phyloP scores from a whole-genome alignment of 2,113 vertebrate genomes.

The Callocephalon fimbriatum region DNA sequence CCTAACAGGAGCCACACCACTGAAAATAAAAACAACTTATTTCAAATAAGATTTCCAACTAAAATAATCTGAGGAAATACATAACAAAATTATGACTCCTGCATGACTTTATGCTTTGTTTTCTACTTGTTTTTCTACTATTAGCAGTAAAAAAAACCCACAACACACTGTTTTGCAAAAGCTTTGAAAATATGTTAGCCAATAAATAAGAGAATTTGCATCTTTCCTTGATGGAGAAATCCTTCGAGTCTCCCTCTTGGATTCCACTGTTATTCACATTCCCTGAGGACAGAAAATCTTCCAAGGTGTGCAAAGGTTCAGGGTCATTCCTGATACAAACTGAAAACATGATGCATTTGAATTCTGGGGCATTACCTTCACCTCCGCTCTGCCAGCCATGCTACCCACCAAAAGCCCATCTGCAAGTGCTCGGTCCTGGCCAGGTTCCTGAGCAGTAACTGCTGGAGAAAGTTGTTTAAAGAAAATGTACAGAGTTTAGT shows the following conservation, averaged over 20 bases:
- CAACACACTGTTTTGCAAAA: background rate
- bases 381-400: fast-evolving
- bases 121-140: background rate
- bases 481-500: background rate
- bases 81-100: background rate
- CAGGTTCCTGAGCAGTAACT: background rate
- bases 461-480: background rate
- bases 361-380: background rate
- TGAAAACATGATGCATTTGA: background rate
- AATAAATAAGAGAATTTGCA: background rate
- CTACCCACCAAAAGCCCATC: background rate
- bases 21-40: background rate
- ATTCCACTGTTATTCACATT: background rate
- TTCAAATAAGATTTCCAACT: background rate
- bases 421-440: background rate
- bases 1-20: background rate
- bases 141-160: background rate
- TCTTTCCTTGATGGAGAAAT: background rate
- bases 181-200: background rate
- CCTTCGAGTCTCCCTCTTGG: background rate
- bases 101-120: background rate
- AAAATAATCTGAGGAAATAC: background rate
- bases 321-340: background rate
- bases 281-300: background rate
- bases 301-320: background rate